A percentile compares a stretch with the other conserved stretches of the same genome.
Conservation (phyloP, 2,113 vertebrate genomes). For the Uria aalge region DNA sequence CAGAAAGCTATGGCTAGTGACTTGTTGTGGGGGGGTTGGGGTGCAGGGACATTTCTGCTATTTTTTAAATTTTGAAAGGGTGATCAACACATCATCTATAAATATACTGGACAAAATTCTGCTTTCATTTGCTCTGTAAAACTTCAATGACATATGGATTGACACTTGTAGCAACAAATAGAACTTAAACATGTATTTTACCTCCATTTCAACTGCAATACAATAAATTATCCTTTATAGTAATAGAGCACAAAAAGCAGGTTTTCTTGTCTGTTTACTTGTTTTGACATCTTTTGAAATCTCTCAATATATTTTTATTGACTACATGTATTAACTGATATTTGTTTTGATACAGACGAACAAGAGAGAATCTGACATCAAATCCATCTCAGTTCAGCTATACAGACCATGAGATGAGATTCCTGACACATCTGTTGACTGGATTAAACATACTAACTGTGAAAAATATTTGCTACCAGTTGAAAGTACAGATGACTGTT, state of each 20-base stretch:
- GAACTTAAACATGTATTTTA: neutral
- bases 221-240: neutral
- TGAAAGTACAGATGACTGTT: neutral
- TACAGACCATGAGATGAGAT: neutral
- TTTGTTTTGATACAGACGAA: neutral
- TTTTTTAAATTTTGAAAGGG: neutral
- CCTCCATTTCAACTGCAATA: neutral
- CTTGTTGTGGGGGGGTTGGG: neutral
- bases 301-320: neutral
- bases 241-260: neutral
- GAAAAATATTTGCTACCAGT: neutral
- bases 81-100: neutral
- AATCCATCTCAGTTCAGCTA: neutral
- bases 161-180: neutral
- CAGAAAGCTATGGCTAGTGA: neutral
- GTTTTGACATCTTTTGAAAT: neutral
- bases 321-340: neutral
- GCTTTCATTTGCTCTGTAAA: neutral
- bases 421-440: neutral
- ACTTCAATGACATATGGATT: neutral
- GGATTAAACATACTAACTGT: neutral
- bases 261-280: neutral
- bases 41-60: neutral
- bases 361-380: neutral
- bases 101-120: neutral